Evolutionary conservation across 23 tunicate genomes (phyloP).

Genomic region (Oikopleura dioica): DNA sequence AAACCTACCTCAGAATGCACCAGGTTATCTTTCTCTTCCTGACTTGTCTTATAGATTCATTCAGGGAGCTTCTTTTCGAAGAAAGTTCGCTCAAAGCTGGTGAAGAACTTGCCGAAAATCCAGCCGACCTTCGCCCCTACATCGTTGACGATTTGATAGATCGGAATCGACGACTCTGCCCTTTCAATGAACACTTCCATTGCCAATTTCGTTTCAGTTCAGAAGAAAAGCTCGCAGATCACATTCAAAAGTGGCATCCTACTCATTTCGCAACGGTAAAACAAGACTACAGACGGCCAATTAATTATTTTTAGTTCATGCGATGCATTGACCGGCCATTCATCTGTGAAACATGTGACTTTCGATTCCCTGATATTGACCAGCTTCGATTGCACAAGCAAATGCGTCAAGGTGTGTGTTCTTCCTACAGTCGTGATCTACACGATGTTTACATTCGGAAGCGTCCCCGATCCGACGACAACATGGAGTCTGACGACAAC

Average conservation of each 20-base stretch:
- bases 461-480: too few species aligned
- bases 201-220: neutral
- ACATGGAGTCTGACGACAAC: too few species aligned
- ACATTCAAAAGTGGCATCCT: neutral
- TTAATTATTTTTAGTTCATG: slow-evolving; percentile 6
- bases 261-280: too few species aligned
- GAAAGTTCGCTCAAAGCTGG: neutral
- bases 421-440: too few species aligned
- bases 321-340: neutral
- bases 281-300: too few species aligned
- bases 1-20: too few species aligned
- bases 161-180: neutral
- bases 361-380: neutral
- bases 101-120: neutral
- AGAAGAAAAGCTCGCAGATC: neutral
- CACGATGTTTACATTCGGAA: too few species aligned
- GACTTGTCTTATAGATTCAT: neutral
- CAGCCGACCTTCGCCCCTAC: neutral
- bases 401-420: neutral
- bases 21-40: too few species aligned
- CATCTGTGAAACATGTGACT: slow-evolving; percentile 3
- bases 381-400: neutral
- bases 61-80: neutral
- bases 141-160: neutral
- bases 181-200: neutral